Evolutionary conservation across 2,888 invertebrate species (phyloP).

Genomic region (Hemaris fuciformis): DNA sequence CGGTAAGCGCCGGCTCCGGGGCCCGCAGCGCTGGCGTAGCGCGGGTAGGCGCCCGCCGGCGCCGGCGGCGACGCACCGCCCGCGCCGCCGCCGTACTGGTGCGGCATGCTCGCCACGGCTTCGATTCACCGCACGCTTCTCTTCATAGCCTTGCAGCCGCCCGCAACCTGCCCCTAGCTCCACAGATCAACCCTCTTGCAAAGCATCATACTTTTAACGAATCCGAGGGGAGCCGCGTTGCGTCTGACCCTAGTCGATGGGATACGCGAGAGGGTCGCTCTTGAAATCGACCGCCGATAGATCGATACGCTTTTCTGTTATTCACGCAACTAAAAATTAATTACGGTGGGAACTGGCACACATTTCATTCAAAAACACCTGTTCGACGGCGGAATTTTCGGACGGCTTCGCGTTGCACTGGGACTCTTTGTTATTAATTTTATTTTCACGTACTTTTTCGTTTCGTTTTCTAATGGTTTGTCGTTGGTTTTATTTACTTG

Average conservation of each 20-base stretch:
- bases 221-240: neutral
- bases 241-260: neutral
- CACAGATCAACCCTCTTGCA: constrained; percentile 24
- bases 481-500: constrained; percentile 18
- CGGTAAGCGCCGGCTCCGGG: constrained; percentile 84
- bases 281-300: constrained; percentile 23
- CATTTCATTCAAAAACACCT: constrained; percentile 89
- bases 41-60: constrained; percentile 82
- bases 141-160: constrained; percentile 49
- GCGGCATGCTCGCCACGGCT: constrained; percentile 86
- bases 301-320: constrained; percentile 77
- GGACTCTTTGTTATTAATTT: constrained; percentile 19
- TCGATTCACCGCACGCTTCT: constrained; percentile 61
- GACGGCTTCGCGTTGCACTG: constrained; percentile 40
- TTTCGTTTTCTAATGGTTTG: constrained; percentile 18
- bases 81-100: constrained; percentile 87
- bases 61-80: constrained; percentile 88
- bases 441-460: constrained; percentile 10
- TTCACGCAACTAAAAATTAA: constrained; percentile 76
- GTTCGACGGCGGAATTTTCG: constrained; percentile 87
- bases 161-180: constrained; percentile 39
- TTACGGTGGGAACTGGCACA: constrained; percentile 78
- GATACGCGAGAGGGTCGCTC: constrained; percentile 6
- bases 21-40: constrained; percentile 82
- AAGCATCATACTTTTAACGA: constrained; percentile 14